Base-by-base conservation (phyloP, 2,113 vertebrate genomes). In the Oncorhynchus nerka region DNA sequence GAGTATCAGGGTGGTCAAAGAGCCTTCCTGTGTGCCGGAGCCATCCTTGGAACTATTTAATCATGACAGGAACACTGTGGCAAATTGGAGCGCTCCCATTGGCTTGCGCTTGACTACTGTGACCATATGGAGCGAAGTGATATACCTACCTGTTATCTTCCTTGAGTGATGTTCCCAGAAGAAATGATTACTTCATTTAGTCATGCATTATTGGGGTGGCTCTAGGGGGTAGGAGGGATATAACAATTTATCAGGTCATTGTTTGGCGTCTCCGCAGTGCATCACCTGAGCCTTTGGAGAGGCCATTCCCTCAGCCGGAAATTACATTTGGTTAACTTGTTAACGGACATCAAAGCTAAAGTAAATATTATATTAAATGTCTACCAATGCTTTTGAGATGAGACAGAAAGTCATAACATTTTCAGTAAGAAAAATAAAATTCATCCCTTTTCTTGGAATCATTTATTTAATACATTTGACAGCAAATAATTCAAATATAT, bases 171-270 rank as follows among this genome's bases (percentile, higher is more conserved):
- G 92, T 92, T 87, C 89, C 83, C 88, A 87, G 90, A 89, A 87
- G 90, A 92, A 92, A 92, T 93, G 90, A 94, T 94, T 94, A 90
- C 92, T 92, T 94, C 89, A 92, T 94, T 93, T 93, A 91, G 86
- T 81, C 83, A 82, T 83, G 83, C 86, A 92, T 94, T 93, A 93
- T 93, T 93, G 85, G 88, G 84, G 86, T 82, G 82, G 89, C 86
- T 68, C 19, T 84, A 72, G 83, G 81, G 85, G 88, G 83, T 89
- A 19, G 87, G 82, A 79, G 83, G 77, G 86, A 88, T 88, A 88
- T 88, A 79, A 86, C 81, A 85, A 86, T 85, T 68, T 90, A 90
- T 91, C 86, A 86, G 87, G 77, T 81, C 80, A 78, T 75, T n/a
- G 81, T 83, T 67, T 78, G 78, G 83, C 59, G 83, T 15, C 76